These are phyloP conservation scores for Kuschelorhynchus macadamiae DNA, from an alignment of 2,888 invertebrate species.

Conservation along the genomic window DNA sequence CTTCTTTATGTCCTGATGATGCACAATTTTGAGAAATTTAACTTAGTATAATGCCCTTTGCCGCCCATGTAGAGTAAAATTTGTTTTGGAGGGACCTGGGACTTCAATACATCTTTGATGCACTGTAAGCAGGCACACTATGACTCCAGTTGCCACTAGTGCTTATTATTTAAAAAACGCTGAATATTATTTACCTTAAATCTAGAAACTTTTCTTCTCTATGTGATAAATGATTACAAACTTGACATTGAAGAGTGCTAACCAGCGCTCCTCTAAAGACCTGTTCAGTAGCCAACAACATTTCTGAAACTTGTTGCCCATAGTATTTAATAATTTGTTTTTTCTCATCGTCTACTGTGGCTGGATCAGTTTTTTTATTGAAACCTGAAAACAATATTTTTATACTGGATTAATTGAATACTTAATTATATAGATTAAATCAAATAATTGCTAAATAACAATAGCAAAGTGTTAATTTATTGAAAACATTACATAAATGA, in stretches of 20 bases:
- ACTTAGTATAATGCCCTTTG: too few species aligned
- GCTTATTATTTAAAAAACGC: too few species aligned
- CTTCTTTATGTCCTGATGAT: too few species aligned
- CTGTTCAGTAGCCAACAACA: slow-evolving; percentile 86
- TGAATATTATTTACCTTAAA: slow-evolving; percentile 74
- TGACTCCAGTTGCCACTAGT: too few species aligned
- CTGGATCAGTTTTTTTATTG: slow-evolving; percentile 79
- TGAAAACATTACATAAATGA: too few species aligned
- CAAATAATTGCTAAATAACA: too few species aligned
- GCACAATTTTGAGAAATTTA: too few species aligned
- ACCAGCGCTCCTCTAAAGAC: slow-evolving; percentile 95
- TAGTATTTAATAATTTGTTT: slow-evolving; percentile 86
- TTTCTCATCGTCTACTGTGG: slow-evolving; percentile 82
- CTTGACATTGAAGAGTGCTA: slow-evolving; percentile 90
- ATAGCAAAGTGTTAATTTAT: too few species aligned
- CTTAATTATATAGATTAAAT: slow-evolving; percentile 49
- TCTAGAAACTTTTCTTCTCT: slow-evolving; percentile 95
- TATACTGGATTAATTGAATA: neutral
- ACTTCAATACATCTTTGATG: too few species aligned
- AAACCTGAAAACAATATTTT: slow-evolving; percentile 66
- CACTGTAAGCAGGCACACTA: too few species aligned
- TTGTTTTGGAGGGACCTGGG: too few species aligned
- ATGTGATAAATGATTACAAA: slow-evolving; percentile 89
- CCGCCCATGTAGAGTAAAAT: too few species aligned
- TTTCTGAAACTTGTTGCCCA: slow-evolving; percentile 84